Percentiles rank a stretch among this genome's conserved stretches.
Conservation (phyloP, 1,140 invertebrate genomes). For the Matsumurasca onukii region DNA sequence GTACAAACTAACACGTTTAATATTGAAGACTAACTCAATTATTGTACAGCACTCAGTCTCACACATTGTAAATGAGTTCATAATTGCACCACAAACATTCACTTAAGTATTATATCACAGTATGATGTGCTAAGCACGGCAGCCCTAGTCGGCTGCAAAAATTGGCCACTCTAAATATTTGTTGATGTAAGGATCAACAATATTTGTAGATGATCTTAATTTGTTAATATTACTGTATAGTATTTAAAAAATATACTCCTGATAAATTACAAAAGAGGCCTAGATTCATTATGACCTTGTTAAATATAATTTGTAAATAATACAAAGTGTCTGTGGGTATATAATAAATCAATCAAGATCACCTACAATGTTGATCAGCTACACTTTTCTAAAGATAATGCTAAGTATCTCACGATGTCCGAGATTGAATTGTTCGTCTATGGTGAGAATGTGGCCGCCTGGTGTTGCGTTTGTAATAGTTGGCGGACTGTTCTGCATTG, state of each 20-base stretch:
- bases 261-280: too few relatives aligned
- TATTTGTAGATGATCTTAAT: not conserved
- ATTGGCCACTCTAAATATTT: not conserved
- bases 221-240: not conserved
- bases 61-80: not conserved
- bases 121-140: constrained; percentile 4
- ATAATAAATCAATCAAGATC: too few relatives aligned
- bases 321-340: too few relatives aligned
- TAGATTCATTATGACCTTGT: too few relatives aligned
- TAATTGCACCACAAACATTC: constrained; percentile 20
- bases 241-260: not conserved
- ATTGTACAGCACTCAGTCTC: constrained; percentile 15
- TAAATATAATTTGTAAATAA: too few relatives aligned
- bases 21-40: not conserved
- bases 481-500: not conserved
- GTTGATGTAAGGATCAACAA: too few relatives aligned
- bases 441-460: constrained; percentile 15
- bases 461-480: constrained; percentile 28
- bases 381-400: too few relatives aligned
- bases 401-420: constrained; percentile 1
- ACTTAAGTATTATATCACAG: constrained; percentile 19
- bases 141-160: not conserved
- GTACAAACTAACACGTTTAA: not conserved
- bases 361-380: too few relatives aligned
- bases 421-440: not conserved